These are phyloP conservation scores for Cariama cristata DNA, from an alignment of 2,113 vertebrate genomes.

Conservation along the genomic window DNA sequence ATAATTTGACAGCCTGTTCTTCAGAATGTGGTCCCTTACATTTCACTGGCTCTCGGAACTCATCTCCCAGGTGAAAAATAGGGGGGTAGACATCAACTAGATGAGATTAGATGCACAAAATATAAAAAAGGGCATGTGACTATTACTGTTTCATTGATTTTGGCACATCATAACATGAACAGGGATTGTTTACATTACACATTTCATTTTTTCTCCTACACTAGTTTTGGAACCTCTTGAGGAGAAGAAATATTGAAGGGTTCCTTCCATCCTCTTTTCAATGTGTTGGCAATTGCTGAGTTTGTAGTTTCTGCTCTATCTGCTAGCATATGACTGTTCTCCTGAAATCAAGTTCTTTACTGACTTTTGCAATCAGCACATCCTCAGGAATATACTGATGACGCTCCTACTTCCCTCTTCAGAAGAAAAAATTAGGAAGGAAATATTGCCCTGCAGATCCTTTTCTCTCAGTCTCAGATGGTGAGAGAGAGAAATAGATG, in stretches of 20 bases:
- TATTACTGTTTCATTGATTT: neutral
- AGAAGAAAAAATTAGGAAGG: neutral
- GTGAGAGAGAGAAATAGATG: neutral
- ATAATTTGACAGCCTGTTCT: neutral
- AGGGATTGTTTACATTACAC: neutral
- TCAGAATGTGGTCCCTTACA: neutral
- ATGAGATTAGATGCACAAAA: neutral
- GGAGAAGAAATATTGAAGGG: neutral
- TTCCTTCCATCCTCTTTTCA: neutral
- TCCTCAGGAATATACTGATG: neutral
- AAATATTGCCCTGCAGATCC: neutral
- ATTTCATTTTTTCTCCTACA: neutral
- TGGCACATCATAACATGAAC: neutral
- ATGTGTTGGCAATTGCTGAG: neutral
- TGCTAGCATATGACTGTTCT: neutral
- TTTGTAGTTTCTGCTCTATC: neutral
- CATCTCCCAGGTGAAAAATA: neutral
- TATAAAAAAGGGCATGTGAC: neutral
- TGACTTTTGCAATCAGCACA: neutral
- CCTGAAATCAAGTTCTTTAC: neutral
- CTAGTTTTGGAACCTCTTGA: neutral
- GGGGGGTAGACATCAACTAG: neutral
- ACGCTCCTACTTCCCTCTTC: neutral
- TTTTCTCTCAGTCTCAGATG: neutral
- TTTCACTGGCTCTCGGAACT: neutral